These are phyloP conservation scores for Spheniscus humboldti DNA, from an alignment of 2,797 vertebrate genomes.

Conservation along the genomic window DNA sequence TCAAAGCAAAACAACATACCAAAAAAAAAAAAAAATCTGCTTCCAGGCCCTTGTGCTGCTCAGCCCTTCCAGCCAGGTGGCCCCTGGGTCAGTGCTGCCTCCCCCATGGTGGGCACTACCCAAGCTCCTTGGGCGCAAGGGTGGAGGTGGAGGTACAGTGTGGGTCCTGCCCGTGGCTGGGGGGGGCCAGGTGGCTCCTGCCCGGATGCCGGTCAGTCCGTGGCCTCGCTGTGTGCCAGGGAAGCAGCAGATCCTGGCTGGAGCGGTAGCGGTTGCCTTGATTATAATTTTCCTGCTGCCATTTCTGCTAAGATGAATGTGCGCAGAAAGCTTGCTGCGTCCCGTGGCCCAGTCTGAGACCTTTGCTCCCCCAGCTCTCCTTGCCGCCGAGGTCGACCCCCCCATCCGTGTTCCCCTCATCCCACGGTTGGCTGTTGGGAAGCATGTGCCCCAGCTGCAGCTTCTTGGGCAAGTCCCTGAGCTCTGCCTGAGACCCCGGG, in stretches of 20 bases:
- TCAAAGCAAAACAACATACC: background rate
- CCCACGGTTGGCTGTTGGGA: background rate
- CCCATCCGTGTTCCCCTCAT: background rate
- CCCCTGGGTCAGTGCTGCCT: accelerated
- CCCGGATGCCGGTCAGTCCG: accelerated
- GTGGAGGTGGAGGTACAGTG: background rate
- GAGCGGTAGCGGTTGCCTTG: accelerated
- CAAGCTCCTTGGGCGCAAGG: background rate
- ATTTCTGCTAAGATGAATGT: background rate
- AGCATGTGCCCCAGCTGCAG: accelerated
- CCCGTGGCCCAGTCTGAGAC: accelerated
- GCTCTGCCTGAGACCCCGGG: background rate
- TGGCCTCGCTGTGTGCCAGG: accelerated
- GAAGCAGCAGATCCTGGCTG: background rate
- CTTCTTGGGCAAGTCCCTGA: background rate
- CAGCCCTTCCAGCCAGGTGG: background rate
- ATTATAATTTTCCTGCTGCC: background rate
- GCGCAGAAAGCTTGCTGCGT: background rate
- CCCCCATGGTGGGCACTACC: background rate
- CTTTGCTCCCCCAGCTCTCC: background rate
- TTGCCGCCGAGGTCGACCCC: background rate
- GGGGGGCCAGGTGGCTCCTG: background rate
- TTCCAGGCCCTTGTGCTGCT: background rate
- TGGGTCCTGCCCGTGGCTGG: background rate
- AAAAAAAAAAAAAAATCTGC: background rate